Evolutionary conservation across 1,140 invertebrate species (phyloP).

Genomic region (Drosophila kohkoa): DNA sequence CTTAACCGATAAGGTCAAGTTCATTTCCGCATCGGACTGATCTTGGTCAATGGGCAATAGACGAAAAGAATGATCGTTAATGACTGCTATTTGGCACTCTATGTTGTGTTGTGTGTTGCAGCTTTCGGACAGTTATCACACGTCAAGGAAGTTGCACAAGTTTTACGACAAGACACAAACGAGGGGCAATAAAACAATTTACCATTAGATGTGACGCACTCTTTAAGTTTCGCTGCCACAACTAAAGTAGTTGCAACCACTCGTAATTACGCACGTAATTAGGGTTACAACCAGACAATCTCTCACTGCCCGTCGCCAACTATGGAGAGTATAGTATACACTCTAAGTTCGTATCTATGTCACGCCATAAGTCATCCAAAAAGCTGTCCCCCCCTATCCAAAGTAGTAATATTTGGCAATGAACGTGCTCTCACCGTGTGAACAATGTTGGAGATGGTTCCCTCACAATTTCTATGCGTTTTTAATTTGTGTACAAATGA

Average conservation of each 20-base stretch:
- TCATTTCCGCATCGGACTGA: conserved; percentile 68
- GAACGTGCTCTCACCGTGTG: conserved; percentile 36
- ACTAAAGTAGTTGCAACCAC: conserved; percentile 14
- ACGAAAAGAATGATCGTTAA: conserved; percentile 36
- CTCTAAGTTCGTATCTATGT: conserved; percentile 17
- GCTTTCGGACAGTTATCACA: conserved; percentile 18
- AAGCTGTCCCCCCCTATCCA: neutral
- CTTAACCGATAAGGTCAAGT: conserved; percentile 76
- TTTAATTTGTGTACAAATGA: conserved; percentile 25
- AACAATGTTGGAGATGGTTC: conserved; percentile 9
- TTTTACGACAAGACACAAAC: conserved; percentile 45
- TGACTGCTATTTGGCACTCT: conserved; percentile 29
- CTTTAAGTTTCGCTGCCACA: conserved; percentile 40
- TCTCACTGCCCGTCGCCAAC: conserved; percentile 47
- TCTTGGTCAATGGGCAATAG: conserved; percentile 27
- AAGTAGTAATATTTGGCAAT: conserved; percentile 26
- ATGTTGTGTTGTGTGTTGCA: conserved; percentile 18
- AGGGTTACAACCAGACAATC: conserved; percentile 64
- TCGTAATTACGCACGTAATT: conserved; percentile 67
- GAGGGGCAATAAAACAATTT: conserved; percentile 63
- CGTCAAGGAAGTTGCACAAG: conserved; percentile 74
- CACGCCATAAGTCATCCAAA: conserved; percentile 35
- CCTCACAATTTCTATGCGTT: conserved; percentile 19
- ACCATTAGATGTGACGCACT: conserved; percentile 66
- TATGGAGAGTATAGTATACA: neutral